phyloP scores from a whole-genome alignment of 1,140 invertebrate genomes.

The Pectinophora gossypiella region DNA sequence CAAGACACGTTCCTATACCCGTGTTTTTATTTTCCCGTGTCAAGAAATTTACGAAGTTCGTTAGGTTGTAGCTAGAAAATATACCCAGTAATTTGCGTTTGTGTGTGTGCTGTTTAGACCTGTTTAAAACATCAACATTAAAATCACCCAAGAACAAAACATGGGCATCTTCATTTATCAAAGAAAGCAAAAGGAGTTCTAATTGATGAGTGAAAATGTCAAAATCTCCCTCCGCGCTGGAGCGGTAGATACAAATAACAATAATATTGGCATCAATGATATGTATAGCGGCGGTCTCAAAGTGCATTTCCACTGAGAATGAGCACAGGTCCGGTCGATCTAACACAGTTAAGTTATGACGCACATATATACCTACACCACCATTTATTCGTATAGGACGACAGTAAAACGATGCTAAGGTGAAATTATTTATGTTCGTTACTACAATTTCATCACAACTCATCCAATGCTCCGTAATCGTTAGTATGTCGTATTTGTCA shows the following conservation, averaged over 20 bases:
- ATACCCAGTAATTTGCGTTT: background rate
- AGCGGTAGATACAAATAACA: background rate
- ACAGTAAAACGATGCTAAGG: background rate
- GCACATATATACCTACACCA: background rate
- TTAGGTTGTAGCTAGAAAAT: background rate
- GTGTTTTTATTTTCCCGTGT: background rate
- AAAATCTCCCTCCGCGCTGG: background rate
- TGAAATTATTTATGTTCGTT: too few relatives aligned
- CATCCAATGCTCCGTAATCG: too few relatives aligned
- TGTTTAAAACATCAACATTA: background rate
- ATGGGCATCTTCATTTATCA: background rate
- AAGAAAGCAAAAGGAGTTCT: background rate
- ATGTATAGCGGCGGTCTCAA: background rate
- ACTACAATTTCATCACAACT: too few relatives aligned
- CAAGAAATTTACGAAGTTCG: background rate
- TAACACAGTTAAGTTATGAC: background rate
- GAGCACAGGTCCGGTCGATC: background rate
- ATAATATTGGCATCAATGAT: background rate
- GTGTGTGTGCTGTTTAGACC: background rate
- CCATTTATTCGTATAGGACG: background rate
- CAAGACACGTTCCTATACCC: background rate
- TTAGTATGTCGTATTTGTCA: too few relatives aligned
- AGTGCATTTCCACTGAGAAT: constrained; percentile 2
- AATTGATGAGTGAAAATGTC: background rate
- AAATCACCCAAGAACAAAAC: background rate